Conservation (phyloP, 2,888 invertebrate genomes). For the Drosophila anomalata region DNA sequence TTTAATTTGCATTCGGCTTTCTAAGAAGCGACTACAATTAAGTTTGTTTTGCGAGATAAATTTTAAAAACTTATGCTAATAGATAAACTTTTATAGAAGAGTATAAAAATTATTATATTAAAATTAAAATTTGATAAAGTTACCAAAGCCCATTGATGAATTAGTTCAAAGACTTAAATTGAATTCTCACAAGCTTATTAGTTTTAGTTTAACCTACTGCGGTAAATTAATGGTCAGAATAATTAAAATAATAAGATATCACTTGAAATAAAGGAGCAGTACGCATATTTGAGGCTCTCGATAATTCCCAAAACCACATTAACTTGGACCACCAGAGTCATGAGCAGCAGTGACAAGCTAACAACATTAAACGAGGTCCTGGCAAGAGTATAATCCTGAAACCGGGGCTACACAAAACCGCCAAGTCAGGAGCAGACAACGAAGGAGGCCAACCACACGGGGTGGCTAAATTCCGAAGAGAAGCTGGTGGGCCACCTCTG, state of each 20-base stretch:
- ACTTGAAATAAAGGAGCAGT: not conserved
- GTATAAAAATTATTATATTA: too few species aligned
- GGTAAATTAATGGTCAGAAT: not conserved
- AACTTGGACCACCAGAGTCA: slow-evolving; percentile 4
- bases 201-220: not conserved
- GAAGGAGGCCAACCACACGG: slow-evolving; percentile 48
- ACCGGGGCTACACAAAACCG: slow-evolving; percentile 48
- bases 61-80: too few species aligned
- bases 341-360: slow-evolving; percentile 27
- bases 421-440: slow-evolving; percentile 53
- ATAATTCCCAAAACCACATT: not conserved
- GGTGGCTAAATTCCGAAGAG: slow-evolving; percentile 8
- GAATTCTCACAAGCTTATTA: not conserved
- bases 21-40: not conserved
- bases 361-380: slow-evolving; percentile 63
- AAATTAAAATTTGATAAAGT: too few species aligned
- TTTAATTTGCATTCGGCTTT: slow-evolving; percentile 31
- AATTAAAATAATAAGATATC: not conserved
- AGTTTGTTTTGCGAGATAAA: not conserved
- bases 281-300: not conserved
- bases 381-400: slow-evolving; percentile 48
- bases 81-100: too few species aligned
- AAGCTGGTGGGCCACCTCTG: slow-evolving; percentile 16
- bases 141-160: too few species aligned
- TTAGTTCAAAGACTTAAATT: not conserved